Conservation (phyloP, 1,140 invertebrate species). For the Penaeus indicus region DNA sequence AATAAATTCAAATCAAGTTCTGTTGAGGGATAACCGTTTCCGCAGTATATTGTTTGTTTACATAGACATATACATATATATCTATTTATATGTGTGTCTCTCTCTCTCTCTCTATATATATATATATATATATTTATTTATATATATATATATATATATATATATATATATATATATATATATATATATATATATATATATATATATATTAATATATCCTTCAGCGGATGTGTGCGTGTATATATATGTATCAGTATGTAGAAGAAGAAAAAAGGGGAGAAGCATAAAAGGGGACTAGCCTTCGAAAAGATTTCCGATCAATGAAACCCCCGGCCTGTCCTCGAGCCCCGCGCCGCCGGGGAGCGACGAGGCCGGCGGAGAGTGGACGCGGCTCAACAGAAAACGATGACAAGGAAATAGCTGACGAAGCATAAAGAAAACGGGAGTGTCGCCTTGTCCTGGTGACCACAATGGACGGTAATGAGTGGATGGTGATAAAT, state of each 20-base stretch:
- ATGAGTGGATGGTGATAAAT: constrained; percentile 61
- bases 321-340: no score
- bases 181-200: background rate
- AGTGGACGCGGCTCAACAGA: background rate
- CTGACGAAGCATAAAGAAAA: constrained; percentile 31
- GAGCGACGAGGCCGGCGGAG: no score
- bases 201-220: background rate
- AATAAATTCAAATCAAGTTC: background rate
- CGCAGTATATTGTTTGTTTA: background rate
- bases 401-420: background rate
- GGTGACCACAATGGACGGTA: constrained; percentile 47
- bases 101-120: no score
- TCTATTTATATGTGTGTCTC: background rate
- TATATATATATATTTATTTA: no score
- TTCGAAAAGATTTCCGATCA: no score
- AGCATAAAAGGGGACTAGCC: no score
- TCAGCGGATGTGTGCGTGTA: constrained; percentile 25
- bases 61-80: background rate
- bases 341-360: background rate
- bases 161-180: background rate
- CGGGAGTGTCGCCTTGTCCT: constrained; percentile 32
- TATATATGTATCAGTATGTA: no score
- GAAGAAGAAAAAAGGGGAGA: no score
- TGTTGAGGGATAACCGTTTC: background rate
- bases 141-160: background rate